phyloP scores from a whole-genome alignment of 1,140 invertebrate genomes.

The Melipona quadrifasciata region DNA sequence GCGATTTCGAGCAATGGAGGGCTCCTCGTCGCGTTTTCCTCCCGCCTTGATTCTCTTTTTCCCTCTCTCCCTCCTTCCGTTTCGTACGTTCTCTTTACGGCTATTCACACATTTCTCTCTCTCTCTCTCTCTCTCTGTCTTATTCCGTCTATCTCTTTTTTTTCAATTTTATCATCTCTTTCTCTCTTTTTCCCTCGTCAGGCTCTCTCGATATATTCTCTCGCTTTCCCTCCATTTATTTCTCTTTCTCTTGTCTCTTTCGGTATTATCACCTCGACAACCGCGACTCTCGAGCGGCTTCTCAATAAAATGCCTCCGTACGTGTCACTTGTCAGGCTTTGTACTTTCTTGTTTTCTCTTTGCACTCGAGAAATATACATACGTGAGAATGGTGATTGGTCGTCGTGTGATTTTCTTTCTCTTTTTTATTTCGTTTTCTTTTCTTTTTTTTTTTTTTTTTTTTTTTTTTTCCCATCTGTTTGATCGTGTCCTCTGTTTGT shows the following conservation, averaged over 20 bases:
- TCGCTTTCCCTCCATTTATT: slow-evolving; percentile 3
- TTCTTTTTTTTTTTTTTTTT: slow-evolving; percentile 11
- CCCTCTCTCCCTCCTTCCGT: not conserved
- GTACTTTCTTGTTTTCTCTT: slow-evolving; percentile 59
- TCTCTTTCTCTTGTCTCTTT: slow-evolving; percentile 39
- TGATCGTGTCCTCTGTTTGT: slow-evolving; percentile 9
- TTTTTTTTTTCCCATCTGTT: not conserved
- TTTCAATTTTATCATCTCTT: not conserved
- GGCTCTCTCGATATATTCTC: slow-evolving; percentile 9
- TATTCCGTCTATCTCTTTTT: slow-evolving; percentile 9
- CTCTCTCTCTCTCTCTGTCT: slow-evolving; percentile 19
- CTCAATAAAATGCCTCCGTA: slow-evolving; percentile 82
- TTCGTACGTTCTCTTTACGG: not conserved
- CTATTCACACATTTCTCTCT: slow-evolving; percentile 8
- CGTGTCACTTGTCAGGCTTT: slow-evolving; percentile 65
- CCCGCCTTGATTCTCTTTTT: not conserved
- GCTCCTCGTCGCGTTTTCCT: not conserved
- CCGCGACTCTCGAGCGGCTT: slow-evolving; percentile 74
- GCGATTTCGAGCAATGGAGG: not conserved
- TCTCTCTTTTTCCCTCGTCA: slow-evolving; percentile 14
- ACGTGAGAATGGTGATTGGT: slow-evolving; percentile 52
- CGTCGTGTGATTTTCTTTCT: slow-evolving; percentile 39
- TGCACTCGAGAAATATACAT: slow-evolving; percentile 52
- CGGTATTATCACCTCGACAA: slow-evolving; percentile 49
- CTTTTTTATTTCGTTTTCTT: not conserved